Conservation (phyloP, 2,797 vertebrate genomes). For the Smutsia gigantea region DNA sequence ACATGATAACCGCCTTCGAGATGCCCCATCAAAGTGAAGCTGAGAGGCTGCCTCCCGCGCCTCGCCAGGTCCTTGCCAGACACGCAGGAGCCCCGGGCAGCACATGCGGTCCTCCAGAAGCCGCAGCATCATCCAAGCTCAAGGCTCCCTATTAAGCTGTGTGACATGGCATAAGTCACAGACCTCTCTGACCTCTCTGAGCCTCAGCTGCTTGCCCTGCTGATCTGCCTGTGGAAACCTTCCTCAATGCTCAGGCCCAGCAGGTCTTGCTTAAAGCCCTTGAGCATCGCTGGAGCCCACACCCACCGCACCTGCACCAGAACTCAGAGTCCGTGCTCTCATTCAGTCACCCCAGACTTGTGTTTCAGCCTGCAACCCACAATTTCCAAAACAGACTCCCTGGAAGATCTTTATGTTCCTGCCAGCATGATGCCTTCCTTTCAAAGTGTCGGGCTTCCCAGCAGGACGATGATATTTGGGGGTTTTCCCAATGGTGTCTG, state of each 20-base stretch:
- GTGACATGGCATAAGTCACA: not conserved
- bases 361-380: not conserved
- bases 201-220: not conserved
- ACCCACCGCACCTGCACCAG: accelerated
- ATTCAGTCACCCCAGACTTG: not conserved
- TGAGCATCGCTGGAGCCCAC: not conserved
- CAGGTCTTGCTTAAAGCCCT: not conserved
- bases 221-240: not conserved
- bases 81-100: accelerated
- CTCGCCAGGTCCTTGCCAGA: accelerated
- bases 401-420: not conserved
- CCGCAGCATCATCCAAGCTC: not conserved
- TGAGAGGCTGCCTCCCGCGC: not conserved
- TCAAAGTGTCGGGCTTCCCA: not conserved
- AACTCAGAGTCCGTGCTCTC: too few relatives aligned
- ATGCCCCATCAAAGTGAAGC: not conserved
- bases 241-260: not conserved
- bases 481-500: not conserved
- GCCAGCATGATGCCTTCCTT: not conserved
- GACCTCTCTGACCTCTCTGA: not conserved
- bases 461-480: not conserved
- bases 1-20: accelerated
- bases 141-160: not conserved
- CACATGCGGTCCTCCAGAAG: not conserved
- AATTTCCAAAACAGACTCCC: not conserved